Conservation (phyloP, 2,797 vertebrate species). For the Syngnathus rostellatus region DNA sequence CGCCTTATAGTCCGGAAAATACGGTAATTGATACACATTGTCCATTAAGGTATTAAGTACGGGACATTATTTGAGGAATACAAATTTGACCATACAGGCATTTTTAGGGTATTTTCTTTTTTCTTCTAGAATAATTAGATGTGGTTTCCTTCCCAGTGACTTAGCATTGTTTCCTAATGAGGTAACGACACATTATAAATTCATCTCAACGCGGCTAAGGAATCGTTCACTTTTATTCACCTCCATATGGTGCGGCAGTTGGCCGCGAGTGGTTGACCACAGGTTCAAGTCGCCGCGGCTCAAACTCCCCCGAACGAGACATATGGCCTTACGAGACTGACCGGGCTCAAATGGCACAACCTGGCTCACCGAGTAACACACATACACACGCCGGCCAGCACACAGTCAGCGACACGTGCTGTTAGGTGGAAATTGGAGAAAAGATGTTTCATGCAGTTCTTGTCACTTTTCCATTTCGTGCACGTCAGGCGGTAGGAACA, state of each 20-base stretch:
- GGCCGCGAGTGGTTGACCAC: neutral
- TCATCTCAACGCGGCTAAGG: neutral
- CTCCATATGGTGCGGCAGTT: slow-evolving; percentile 5
- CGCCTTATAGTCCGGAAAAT: no score
- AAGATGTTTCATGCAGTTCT: neutral
- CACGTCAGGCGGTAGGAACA: neutral
- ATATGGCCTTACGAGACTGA: neutral
- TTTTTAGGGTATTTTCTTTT: neutral
- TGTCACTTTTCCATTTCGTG: slow-evolving; percentile 3
- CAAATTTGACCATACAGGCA: neutral
- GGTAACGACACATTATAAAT: neutral
- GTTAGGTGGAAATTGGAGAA: neutral
- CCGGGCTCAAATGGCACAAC: slow-evolving; percentile 1
- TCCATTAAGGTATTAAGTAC: no score
- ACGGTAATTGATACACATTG: neutral
- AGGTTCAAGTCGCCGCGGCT: neutral
- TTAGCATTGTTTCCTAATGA: neutral
- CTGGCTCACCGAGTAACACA: neutral
- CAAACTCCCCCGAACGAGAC: slow-evolving; percentile 4
- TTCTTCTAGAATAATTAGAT: neutral
- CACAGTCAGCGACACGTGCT: neutral
- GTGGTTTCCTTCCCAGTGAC: neutral
- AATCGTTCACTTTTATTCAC: neutral
- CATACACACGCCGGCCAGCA: neutral
- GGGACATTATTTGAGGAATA: neutral